Evolutionary conservation across 2,113 vertebrate genomes (phyloP).

Genomic region (Holacanthus passer): DNA sequence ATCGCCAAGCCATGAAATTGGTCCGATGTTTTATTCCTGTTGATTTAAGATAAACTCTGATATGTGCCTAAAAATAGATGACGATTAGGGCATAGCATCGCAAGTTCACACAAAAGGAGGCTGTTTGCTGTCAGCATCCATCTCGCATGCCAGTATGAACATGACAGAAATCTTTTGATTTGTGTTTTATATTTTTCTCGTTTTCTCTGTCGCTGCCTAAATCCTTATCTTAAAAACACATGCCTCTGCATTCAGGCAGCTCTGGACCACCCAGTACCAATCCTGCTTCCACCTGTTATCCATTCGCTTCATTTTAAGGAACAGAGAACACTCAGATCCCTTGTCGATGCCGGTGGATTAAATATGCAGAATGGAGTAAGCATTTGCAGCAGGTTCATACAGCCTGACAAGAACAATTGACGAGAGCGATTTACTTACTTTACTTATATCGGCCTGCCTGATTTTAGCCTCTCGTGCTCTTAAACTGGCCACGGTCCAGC

Average conservation of each 20-base stretch:
- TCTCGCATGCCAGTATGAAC: constrained; percentile 6
- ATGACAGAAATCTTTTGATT: constrained; percentile 32
- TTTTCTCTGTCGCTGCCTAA: constrained; percentile 41
- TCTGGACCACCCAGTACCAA: constrained; percentile 54
- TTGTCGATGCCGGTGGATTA: constrained; percentile 61
- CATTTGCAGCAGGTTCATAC: constrained; percentile 30
- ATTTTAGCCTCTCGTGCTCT: constrained; percentile 1
- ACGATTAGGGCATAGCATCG: constrained; percentile 26
- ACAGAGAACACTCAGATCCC: constrained; percentile 67
- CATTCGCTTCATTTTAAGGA: constrained; percentile 77
- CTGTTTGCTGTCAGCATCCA: constrained; percentile 39
- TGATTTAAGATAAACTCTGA: constrained; percentile 45
- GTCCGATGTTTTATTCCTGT: constrained; percentile 46
- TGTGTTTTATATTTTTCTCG: background rate
- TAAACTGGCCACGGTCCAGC: constrained; percentile 33
- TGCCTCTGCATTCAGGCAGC: constrained; percentile 23
- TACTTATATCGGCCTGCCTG: background rate
- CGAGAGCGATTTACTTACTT: background rate
- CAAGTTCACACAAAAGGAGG: constrained; percentile 10
- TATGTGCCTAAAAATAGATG: constrained; percentile 34
- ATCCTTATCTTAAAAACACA: constrained; percentile 53
- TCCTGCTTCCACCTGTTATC: constrained; percentile 76
- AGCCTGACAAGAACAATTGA: constrained; percentile 29
- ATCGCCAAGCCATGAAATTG: constrained; percentile 53
- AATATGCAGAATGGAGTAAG: constrained; percentile 55